A percentile compares a stretch with the other conserved stretches of the same genome.
Evolutionary conservation across 1,140 invertebrate species (phyloP).

Genomic region (Drosophila paulistorum): DNA sequence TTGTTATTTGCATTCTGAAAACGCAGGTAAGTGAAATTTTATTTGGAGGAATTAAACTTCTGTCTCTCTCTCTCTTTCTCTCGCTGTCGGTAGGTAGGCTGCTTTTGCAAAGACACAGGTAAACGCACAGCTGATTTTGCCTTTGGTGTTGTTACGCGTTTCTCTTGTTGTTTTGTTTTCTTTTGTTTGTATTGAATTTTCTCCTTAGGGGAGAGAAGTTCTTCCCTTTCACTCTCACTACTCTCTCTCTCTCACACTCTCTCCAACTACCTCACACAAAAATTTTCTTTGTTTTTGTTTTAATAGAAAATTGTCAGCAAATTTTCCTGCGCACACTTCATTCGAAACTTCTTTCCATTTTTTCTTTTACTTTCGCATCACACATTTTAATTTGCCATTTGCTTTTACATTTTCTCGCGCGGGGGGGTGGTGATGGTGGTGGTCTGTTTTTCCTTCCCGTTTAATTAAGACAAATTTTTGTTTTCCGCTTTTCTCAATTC

Average conservation of each 20-base stretch:
- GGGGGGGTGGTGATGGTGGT: not conserved
- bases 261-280: conserved; percentile 18
- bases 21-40: conserved; percentile 15
- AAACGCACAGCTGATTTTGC: conserved; percentile 19
- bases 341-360: conserved; percentile 19
- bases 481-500: conserved; percentile 2
- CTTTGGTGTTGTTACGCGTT: conserved; percentile 13
- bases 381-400: conserved; percentile 5
- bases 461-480: conserved; percentile 55
- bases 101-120: conserved; percentile 26
- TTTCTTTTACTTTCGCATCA: conserved; percentile 17
- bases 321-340: conserved; percentile 67
- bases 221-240: conserved; percentile 18
- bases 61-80: conserved; percentile 17
- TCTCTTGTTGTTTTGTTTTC: conserved; percentile 57
- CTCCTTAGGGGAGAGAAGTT: conserved; percentile 36
- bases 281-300: conserved; percentile 22
- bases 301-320: conserved; percentile 44
- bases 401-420: conserved; percentile 3
- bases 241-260: conserved; percentile 8
- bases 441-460: not conserved
- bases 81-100: conserved; percentile 31
- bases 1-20: conserved; percentile 45
- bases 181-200: conserved; percentile 77
- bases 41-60: not conserved